A percentile compares a stretch with the other conserved stretches of the same genome.
Conservation (phyloP, 2,113 vertebrate genomes). For the Nestor notabilis region DNA sequence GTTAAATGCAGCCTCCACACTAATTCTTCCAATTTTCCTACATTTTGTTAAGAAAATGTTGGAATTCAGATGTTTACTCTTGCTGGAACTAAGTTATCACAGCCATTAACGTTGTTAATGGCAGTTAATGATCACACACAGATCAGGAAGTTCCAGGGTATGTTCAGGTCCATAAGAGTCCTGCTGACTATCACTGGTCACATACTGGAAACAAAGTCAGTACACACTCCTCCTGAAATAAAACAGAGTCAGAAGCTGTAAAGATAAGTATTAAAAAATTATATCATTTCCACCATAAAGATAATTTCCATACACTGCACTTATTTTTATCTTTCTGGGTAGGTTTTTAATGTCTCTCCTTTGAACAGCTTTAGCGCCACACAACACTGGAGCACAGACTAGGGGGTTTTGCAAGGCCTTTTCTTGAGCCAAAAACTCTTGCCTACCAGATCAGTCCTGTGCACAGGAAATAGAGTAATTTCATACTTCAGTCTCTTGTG, state of each 20-base stretch:
- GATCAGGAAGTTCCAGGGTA: neutral
- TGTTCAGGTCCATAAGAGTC: neutral
- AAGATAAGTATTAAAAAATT: neutral
- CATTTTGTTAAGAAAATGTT: neutral
- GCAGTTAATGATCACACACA: neutral
- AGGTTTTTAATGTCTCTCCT: neutral
- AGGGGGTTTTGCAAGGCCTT: neutral
- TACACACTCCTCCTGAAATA: neutral
- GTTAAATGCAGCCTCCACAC: neutral
- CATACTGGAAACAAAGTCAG: neutral
- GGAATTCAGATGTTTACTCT: neutral
- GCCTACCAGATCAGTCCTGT: neutral
- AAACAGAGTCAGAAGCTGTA: neutral
- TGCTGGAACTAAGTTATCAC: neutral
- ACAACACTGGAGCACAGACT: no score
- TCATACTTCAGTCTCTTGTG: neutral
- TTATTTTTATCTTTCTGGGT: neutral
- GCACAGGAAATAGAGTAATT: neutral
- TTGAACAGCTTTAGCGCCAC: neutral
- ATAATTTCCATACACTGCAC: neutral
- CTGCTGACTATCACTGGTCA: neutral
- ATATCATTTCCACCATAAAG: neutral
- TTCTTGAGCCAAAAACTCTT: neutral
- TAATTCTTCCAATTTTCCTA: neutral
- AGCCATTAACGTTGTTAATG: neutral